These are phyloP conservation scores for Lottia gigantea DNA, from an alignment of 2,888 invertebrate species.

Conservation along the genomic window DNA sequence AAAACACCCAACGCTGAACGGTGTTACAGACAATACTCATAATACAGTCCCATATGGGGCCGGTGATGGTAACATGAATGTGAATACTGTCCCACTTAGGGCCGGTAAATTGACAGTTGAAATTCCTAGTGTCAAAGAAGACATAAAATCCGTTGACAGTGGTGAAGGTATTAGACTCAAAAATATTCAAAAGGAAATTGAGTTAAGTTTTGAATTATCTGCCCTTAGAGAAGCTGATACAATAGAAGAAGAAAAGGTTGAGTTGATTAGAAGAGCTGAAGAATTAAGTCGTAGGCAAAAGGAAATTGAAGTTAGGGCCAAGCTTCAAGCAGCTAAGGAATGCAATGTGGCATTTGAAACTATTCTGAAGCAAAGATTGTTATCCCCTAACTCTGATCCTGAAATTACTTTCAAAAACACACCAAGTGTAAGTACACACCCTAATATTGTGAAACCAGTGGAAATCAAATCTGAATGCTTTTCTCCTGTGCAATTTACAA, in stretches of 20 bases:
- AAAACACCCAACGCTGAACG: background rate
- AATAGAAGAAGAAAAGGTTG: background rate
- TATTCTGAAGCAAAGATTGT: background rate
- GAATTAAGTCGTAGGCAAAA: background rate
- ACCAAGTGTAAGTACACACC: background rate
- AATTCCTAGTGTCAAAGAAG: background rate
- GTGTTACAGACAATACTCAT: background rate
- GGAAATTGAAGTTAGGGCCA: background rate
- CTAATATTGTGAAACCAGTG: background rate
- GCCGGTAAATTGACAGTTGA: background rate
- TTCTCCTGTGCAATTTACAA: background rate
- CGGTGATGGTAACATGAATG: slow-evolving; percentile 1
- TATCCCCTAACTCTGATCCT: background rate
- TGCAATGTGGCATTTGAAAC: background rate
- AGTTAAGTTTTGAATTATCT: background rate
- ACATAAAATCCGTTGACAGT: background rate
- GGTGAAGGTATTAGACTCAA: background rate
- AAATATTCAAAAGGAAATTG: background rate
- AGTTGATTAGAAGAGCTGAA: background rate
- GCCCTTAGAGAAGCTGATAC: background rate
- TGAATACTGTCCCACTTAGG: background rate
- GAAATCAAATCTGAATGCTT: background rate
- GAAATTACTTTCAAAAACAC: background rate
- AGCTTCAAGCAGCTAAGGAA: background rate
- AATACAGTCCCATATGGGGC: background rate